Evolutionary conservation across 1,140 invertebrate genomes (phyloP), one percentile per base, ranked within the genome.

Genomic region (Lanistes nyassanus): DNA sequence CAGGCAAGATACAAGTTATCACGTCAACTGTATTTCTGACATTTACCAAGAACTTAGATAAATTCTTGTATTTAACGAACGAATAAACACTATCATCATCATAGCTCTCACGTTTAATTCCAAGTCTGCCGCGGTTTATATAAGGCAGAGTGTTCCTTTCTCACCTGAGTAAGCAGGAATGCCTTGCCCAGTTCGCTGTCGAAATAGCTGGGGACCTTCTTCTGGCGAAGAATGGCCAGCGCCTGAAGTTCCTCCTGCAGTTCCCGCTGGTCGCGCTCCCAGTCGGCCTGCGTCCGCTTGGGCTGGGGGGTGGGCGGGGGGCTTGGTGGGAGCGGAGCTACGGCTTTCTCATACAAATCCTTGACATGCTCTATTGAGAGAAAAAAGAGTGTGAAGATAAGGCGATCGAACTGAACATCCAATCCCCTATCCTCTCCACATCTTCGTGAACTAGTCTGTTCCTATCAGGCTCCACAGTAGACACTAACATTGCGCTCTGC

Each of bases 131-230:
- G 9, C 29, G 3, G 58, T 60, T 29, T 11, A 26, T 11, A n/a
- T 7, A 69, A n/a, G 21, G 47, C 21, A 39, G n/a, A 0, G 9
- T 26, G 23, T 31, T 23, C 23, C n/a, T 39, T 51, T 68, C 37
- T 55, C 75, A 85, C 83, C 81, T 84, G 83, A 37, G 81, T 82
- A 0, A 83, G 67, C 1, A 89, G 68, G 66, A 88, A 89, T 13
- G 86, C 83, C 75, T 88, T 87, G 9, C 88, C 88, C 64, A 88
- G 81, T 77, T 88, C 87, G 78, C 86, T 88, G 9, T 86, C 80
- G 82, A 90, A 90, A 68, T 90, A 90, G 53, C 76, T 75, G 34
- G 87, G 87, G n/a, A 89, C 83, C 26, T 79, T 80, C 34, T 85
- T 82, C 19, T 84, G 79, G 72, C 72, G 82, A n/a, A 89, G 74